phyloP scores from a whole-genome alignment of 1,140 invertebrate species.

The Palaemon carinicauda region DNA sequence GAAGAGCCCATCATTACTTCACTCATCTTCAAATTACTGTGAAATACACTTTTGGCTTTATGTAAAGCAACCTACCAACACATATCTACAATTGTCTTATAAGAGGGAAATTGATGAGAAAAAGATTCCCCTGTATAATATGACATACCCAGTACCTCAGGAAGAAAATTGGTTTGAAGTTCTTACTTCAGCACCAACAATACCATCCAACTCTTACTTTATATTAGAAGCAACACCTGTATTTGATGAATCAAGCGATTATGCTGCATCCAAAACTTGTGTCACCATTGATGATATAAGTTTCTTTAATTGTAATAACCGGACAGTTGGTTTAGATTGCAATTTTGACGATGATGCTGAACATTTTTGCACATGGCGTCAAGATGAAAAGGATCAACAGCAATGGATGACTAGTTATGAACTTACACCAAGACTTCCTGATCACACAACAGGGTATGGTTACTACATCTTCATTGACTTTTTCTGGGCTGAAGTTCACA shows the following conservation, averaged over 20 bases:
- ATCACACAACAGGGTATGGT: constrained; percentile 14
- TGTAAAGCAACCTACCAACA: background rate
- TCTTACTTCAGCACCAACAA: constrained; percentile 6
- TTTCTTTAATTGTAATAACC: constrained; percentile 44
- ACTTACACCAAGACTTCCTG: background rate
- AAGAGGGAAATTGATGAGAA: background rate
- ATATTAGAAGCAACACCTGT: constrained; percentile 16
- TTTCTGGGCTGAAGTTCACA: background rate
- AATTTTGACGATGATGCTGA: constrained; percentile 17
- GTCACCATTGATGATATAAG: constrained; percentile 42
- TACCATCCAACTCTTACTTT: constrained; percentile 7
- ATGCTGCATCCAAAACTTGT: constrained; percentile 29
- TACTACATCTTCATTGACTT: constrained; percentile 25
- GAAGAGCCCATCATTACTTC: constrained; percentile 5
- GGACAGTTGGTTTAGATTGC: background rate
- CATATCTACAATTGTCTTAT: constrained; percentile 28
- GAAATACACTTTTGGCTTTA: constrained; percentile 48
- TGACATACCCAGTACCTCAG: background rate
- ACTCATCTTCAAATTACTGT: constrained; percentile 35
- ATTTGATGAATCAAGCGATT: constrained; percentile 22
- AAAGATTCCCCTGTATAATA: constrained; percentile 13
- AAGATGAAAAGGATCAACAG: constrained; percentile 20
- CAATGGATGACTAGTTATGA: constrained; percentile 10
- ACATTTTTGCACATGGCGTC: constrained; percentile 14
- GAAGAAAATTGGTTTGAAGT: constrained; percentile 37